Evolutionary conservation across 2,797 vertebrate species (phyloP).

Genomic region (Pitangus sulphuratus): DNA sequence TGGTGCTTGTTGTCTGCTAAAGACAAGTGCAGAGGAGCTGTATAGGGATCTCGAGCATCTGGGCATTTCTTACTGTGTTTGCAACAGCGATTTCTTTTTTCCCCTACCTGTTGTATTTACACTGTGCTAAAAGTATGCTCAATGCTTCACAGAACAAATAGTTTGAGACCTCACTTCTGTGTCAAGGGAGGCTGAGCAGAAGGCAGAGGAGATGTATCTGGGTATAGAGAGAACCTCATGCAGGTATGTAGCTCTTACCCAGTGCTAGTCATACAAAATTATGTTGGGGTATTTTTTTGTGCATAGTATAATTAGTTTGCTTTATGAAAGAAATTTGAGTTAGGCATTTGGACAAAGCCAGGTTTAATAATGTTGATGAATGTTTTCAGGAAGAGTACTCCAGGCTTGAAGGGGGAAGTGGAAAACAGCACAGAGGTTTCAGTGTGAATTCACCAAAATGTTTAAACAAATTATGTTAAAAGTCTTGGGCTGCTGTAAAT

Average conservation of each 20-base stretch:
- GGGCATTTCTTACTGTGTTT: background rate
- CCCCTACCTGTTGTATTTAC: constrained; percentile 1
- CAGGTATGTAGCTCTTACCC: background rate
- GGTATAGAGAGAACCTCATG: background rate
- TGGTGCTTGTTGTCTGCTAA: background rate
- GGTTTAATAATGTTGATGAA: constrained; percentile 1
- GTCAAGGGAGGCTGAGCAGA: background rate
- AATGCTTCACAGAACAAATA: background rate
- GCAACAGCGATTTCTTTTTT: background rate
- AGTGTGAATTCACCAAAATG: background rate
- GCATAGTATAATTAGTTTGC: background rate
- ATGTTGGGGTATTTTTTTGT: background rate
- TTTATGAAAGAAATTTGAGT: background rate
- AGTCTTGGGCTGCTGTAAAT: constrained; percentile 13
- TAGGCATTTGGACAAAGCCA: background rate
- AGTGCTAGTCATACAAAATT: background rate
- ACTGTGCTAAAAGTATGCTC: background rate
- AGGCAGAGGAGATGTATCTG: background rate
- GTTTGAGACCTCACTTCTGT: background rate
- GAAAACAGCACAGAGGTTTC: background rate
- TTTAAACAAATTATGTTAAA: background rate
- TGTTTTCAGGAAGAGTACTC: constrained; percentile 30
- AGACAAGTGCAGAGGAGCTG: background rate
- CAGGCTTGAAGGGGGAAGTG: background rate
- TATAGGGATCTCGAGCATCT: background rate